phyloP scores from a whole-genome alignment of 2,797 vertebrate genomes.

The Labeo calbasu region DNA sequence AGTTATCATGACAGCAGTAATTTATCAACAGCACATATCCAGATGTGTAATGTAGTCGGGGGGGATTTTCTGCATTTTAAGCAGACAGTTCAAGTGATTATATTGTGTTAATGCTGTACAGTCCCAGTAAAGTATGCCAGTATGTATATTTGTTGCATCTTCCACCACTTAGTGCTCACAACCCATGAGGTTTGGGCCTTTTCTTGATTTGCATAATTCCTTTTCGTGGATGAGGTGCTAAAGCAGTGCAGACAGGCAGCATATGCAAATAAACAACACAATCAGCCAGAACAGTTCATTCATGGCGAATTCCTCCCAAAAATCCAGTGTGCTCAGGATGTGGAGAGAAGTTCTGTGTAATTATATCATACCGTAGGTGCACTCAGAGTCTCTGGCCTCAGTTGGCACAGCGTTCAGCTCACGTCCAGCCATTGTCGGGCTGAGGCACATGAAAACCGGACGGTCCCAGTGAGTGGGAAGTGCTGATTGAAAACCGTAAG shows the following conservation, averaged over 20 bases:
- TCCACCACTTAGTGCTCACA: not conserved
- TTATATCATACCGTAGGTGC: not conserved
- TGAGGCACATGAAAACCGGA: constrained; percentile 15
- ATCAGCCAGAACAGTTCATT: not conserved
- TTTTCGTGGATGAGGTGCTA: not conserved
- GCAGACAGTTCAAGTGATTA: not conserved
- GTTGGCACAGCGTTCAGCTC: not conserved
- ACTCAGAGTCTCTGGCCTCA: not conserved
- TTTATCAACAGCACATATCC: not conserved
- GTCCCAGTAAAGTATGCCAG: not conserved
- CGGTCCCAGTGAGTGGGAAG: constrained; percentile 68
- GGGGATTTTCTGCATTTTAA: not conserved
- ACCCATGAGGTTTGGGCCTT: not conserved
- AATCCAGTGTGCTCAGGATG: not conserved
- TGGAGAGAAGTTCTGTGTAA: constrained; percentile 6
- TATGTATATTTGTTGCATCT: not conserved
- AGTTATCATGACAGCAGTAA: not conserved
- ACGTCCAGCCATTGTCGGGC: not conserved
- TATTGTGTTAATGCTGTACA: not conserved
- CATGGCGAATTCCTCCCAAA: not conserved
- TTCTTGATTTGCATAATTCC: constrained; percentile 1
- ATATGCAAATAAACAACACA: constrained; percentile 10
- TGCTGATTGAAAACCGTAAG: constrained; percentile 69
- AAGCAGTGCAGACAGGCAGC: not conserved
- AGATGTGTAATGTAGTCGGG: not conserved